Conservation (phyloP, 2,888 invertebrate species). For the Pasiphila rectangulata region DNA sequence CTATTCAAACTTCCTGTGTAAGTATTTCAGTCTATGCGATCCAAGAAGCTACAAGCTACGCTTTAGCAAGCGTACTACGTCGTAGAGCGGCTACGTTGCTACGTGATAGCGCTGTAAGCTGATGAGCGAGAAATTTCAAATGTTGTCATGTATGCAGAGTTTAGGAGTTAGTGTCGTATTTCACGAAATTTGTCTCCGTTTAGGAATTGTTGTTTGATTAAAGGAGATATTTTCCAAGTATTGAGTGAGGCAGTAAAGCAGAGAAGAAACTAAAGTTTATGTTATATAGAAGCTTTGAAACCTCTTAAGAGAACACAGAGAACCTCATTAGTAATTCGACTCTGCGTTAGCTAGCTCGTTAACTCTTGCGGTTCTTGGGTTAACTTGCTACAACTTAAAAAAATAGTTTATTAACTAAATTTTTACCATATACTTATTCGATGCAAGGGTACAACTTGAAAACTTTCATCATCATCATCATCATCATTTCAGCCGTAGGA, state of each 20-base stretch:
- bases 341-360: conserved; percentile 19
- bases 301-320: conserved; percentile 9
- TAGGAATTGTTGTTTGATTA: too few relatives aligned
- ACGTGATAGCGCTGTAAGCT: conserved; percentile 11
- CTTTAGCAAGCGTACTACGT: conserved; percentile 8
- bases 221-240: too few relatives aligned
- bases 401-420: too few relatives aligned
- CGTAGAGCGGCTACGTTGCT: conserved; percentile 7
- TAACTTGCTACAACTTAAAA: too few relatives aligned
- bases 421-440: too few relatives aligned
- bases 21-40: neutral
- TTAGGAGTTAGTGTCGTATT: neutral
- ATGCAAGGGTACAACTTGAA: too few relatives aligned
- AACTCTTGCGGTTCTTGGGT: too few relatives aligned
- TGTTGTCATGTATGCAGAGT: neutral
- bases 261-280: neutral
- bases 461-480: too few relatives aligned
- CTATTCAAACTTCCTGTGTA: neutral
- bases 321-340: conserved; percentile 13
- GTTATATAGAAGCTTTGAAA: neutral
- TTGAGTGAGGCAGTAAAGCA: neutral
- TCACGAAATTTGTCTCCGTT: too few relatives aligned
- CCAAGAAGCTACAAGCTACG: conserved; percentile 15
- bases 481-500: too few relatives aligned
- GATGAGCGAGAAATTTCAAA: conserved; percentile 11